Evolutionary conservation across 2,888 invertebrate species (phyloP).

Genomic region (Cremastinae sp.): DNA sequence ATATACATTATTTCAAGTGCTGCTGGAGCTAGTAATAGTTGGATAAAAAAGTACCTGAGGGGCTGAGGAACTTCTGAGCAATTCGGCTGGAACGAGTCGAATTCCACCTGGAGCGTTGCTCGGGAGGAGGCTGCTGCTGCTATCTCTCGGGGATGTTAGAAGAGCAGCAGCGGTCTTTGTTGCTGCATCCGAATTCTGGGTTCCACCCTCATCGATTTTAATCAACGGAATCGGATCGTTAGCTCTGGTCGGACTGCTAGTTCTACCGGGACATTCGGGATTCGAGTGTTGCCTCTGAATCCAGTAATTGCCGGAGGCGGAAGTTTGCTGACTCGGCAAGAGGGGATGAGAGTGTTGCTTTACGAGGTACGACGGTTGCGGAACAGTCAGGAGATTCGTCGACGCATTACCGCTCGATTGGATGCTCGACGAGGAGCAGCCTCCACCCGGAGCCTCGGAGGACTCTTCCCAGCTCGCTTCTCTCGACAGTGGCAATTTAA

Average conservation of each 20-base stretch:
- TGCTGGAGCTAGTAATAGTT: not conserved
- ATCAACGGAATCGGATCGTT: slow-evolving; percentile 75
- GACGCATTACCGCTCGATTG: slow-evolving; percentile 82
- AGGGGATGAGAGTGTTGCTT: slow-evolving; percentile 87
- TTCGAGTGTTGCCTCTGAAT: slow-evolving; percentile 83
- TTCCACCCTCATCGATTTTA: slow-evolving; percentile 71
- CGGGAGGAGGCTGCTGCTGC: no score
- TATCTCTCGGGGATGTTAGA: slow-evolving; percentile 63
- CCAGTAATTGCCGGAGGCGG: slow-evolving; percentile 71
- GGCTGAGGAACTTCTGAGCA: slow-evolving; percentile 84
- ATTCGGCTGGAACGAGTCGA: slow-evolving; percentile 83
- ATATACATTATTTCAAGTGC: no score
- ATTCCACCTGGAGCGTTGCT: slow-evolving; percentile 67
- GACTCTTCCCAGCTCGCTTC: slow-evolving; percentile 69
- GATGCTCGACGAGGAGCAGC: slow-evolving; percentile 82
- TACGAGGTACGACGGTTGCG: slow-evolving; percentile 83
- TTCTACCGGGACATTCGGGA: slow-evolving; percentile 77
- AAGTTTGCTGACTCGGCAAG: slow-evolving; percentile 83
- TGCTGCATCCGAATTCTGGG: slow-evolving; percentile 27
- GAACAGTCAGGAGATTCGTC: slow-evolving; percentile 83
- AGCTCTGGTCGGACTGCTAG: slow-evolving; percentile 67
- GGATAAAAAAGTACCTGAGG: slow-evolving; percentile 82
- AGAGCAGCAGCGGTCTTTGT: no score
- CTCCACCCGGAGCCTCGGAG: no score
- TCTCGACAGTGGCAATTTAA: slow-evolving; percentile 70